Base-by-base conservation (phyloP, 2,888 invertebrate species). In the Phyto melanocephala region DNA sequence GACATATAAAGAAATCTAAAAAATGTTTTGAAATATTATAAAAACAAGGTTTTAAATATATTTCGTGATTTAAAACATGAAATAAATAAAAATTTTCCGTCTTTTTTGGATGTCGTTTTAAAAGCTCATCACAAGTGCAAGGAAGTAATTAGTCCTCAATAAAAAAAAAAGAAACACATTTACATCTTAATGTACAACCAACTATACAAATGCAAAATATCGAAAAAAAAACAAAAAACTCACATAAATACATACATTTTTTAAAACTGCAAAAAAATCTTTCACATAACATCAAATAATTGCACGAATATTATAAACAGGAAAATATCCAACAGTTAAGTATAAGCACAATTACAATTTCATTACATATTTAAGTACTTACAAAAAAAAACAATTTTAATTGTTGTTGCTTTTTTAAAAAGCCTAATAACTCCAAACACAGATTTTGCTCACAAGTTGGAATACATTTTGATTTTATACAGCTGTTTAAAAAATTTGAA, bases 91-190 rank as follows among this genome's bases (percentile, higher is more conserved):
- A 47, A 76, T 20, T 58, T 35, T 24, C n/a, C 37, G 54, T 77
- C 56, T n/a, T 63, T 65, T 63, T 72, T 42, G 6, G 45, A 65
- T 82, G 65, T 52, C 75, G 75, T 71, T 65, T 54, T 71, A 58
- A 75, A 82, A 76, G 79, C 82, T 79, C 82, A 82, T 82, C 63
- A 54, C 63, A 83, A 84, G 68, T 72, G 78, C 82, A 78, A 65
- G 75, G 72, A 81, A 70, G 87, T 85, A 87, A 88, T 88, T 88
- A 87, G 86, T 85, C 84, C 74, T 70, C 37, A 22, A 60, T 54
- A 13, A 33, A 47, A 54, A 47, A 54, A 37, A 24, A 22, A 67
- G 20, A 33, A 11, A 35, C n/a, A n/a, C n/a, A 35, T 45, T 17
- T 15, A 45, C 40, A 50, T 15, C 28, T 28, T 5, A 17, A 70